Conservation (phyloP, 2,797 vertebrate genomes). For the Selene dorsalis region DNA sequence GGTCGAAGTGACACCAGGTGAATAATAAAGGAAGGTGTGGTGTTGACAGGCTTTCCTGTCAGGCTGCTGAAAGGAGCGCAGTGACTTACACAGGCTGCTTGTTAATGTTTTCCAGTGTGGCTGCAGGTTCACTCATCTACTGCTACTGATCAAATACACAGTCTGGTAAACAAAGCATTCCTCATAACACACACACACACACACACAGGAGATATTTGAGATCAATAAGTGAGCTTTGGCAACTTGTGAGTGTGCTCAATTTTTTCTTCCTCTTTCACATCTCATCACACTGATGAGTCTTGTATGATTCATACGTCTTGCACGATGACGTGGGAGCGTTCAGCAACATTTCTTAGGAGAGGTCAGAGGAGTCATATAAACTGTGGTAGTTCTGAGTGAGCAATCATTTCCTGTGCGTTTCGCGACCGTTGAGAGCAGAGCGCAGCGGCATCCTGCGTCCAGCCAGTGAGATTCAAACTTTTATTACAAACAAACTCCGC, state of each 20-base stretch:
- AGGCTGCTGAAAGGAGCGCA: conserved; percentile 27
- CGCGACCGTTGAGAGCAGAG: not conserved
- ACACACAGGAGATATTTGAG: no score
- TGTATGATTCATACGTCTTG: conserved; percentile 62
- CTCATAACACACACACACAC: not conserved
- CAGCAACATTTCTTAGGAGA: conserved; percentile 33
- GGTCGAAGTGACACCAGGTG: conserved; percentile 17
- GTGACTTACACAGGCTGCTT: conserved; percentile 41
- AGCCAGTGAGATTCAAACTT: conserved; percentile 13
- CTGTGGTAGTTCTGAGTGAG: conserved; percentile 46
- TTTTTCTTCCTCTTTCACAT: not conserved
- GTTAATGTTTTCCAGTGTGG: conserved; percentile 41
- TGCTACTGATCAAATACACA: conserved; percentile 36
- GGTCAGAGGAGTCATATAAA: conserved; percentile 44
- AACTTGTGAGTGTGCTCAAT: not conserved
- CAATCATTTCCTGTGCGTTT: conserved; percentile 71
- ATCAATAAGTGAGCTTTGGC: not conserved
- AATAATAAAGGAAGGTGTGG: conserved; percentile 65
- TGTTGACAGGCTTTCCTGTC: conserved; percentile 25
- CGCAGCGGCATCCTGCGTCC: not conserved
- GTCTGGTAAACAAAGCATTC: conserved; percentile 13
- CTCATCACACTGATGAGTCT: conserved; percentile 32
- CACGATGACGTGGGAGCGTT: conserved; percentile 44
- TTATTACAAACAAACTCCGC: conserved; percentile 19
- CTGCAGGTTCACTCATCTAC: conserved; percentile 18